Percentiles rank a stretch among this genome's conserved stretches.
These are phyloP conservation scores for Tarsius wallacei DNA, from an alignment of 2,797 vertebrate genomes.

Conservation along the genomic window DNA sequence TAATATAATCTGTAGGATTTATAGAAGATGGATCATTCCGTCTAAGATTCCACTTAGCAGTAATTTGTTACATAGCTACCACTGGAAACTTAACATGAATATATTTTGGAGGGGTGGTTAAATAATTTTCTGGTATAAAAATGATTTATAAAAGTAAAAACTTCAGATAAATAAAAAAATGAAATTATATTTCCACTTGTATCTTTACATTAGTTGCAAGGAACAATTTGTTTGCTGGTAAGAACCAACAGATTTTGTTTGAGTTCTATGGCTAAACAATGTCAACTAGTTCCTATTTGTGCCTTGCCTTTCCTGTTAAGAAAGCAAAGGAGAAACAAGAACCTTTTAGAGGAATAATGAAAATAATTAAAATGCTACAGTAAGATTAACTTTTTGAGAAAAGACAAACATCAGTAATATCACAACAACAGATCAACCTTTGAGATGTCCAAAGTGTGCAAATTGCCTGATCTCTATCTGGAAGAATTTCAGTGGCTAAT, in stretches of 20 bases:
- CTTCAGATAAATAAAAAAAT: background rate
- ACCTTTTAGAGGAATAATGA: background rate
- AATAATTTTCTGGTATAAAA: background rate
- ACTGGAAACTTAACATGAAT: background rate
- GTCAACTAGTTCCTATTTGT: background rate
- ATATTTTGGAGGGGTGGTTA: background rate
- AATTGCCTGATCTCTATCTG: background rate
- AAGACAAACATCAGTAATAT: background rate
- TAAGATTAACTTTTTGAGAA: background rate
- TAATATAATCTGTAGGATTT: background rate
- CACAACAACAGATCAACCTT: background rate
- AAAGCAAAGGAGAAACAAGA: background rate
- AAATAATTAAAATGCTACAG: background rate
- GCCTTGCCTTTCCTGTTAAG: background rate
- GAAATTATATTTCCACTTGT: constrained; percentile 7
- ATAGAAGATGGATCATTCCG: background rate
- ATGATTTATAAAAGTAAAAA: constrained; percentile 22
- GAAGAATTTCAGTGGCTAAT: background rate
- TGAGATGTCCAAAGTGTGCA: background rate
- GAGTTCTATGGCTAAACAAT: background rate
- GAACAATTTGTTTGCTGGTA: background rate
- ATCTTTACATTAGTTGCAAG: background rate
- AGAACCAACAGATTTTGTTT: constrained; percentile 9
- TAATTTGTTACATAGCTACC: background rate
- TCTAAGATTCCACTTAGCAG: background rate